Conservation (phyloP, 2,797 vertebrate species). For the Oryzias dopingdopingensis region DNA sequence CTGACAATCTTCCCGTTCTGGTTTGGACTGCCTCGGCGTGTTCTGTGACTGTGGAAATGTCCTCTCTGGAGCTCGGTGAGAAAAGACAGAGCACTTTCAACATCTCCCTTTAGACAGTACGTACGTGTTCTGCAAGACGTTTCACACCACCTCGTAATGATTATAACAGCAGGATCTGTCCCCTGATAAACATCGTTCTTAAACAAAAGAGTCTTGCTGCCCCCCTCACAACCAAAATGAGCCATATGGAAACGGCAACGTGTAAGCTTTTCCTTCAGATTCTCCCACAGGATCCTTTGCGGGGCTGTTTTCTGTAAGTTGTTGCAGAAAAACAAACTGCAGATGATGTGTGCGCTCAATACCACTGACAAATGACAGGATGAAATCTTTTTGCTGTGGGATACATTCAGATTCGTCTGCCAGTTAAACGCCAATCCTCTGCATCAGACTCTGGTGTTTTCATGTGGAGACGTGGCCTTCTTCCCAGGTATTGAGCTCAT, state of each 20-base stretch:
- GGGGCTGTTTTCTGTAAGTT: conserved; percentile 47
- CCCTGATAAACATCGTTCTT: conserved; percentile 70
- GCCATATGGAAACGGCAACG: conserved; percentile 55
- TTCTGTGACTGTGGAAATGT: conserved; percentile 53
- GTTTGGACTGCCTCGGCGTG: conserved; percentile 37
- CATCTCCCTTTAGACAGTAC: conserved; percentile 59
- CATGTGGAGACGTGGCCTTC: conserved; percentile 63
- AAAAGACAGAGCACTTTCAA: conserved; percentile 69
- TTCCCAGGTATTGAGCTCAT: conserved; percentile 56
- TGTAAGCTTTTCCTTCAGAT: conserved; percentile 61
- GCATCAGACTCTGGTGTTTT: conserved; percentile 39
- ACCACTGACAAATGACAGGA: conserved; percentile 39
- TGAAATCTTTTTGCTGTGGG: conserved; percentile 45
- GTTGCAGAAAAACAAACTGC: conserved; percentile 38
- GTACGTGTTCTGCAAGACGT: conserved; percentile 66
- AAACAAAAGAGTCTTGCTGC: conserved; percentile 62
- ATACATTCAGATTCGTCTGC: conserved; percentile 46
- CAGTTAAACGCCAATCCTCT: conserved; percentile 34
- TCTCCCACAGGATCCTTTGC: conserved; percentile 30
- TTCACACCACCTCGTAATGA: conserved; percentile 66
- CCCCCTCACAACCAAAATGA: conserved; percentile 46
- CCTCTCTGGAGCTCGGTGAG: conserved; percentile 49
- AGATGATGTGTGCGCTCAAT: conserved; percentile 39
- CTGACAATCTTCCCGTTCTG: conserved; percentile 55
- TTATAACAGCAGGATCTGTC: conserved; percentile 70